phyloP scores from a whole-genome alignment of 2,113 vertebrate species.

The Caretta caretta region DNA sequence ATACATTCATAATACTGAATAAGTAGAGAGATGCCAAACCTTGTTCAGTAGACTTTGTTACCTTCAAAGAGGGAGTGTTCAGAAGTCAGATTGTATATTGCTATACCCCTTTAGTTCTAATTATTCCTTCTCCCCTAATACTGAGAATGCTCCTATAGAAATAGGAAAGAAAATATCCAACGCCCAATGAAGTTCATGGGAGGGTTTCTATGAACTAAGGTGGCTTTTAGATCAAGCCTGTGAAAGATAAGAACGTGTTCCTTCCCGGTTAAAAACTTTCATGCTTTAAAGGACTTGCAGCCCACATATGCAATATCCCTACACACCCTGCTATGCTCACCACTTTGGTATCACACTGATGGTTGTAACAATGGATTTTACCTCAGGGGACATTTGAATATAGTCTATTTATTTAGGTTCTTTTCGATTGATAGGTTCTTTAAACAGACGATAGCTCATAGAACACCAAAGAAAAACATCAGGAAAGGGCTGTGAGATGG shows the following conservation, averaged over 20 bases:
- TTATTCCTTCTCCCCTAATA: background rate
- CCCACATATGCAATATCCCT: no score
- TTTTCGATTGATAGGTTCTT: background rate
- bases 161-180: background rate
- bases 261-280: background rate
- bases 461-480: background rate
- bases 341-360: background rate
- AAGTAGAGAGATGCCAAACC: background rate
- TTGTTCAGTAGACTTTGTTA: background rate
- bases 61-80: background rate
- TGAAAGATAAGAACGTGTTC: background rate
- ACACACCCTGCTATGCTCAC: background rate
- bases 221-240: background rate
- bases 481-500: background rate
- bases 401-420: background rate
- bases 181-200: background rate
- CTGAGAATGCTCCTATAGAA: background rate
- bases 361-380: background rate
- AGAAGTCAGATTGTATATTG: background rate
- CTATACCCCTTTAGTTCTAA: background rate
- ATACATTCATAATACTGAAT: background rate
- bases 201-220: background rate
- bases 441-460: background rate
- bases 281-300: background rate
- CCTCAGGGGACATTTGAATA: background rate